Evolutionary conservation across 2,888 invertebrate species (phyloP), one percentile per base, ranked within the genome.

Genomic region (Gryllus longicercus): DNA sequence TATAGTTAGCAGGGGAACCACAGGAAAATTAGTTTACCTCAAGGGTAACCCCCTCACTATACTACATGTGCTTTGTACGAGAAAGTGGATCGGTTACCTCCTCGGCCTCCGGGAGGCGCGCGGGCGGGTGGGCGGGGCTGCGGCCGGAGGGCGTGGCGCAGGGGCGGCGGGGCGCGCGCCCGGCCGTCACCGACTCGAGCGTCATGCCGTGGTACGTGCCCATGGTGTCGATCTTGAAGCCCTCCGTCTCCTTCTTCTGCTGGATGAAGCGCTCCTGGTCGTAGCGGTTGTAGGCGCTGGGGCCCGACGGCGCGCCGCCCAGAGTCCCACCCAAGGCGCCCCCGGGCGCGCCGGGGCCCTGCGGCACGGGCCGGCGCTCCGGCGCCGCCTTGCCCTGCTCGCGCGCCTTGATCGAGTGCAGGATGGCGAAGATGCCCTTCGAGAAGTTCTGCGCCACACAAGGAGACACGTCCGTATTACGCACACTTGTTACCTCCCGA

Each of bases 141-240:
- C 38, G 38, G 0, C 38, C 38, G 4, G 38, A 38, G 38, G 38
- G 38, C 38, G 38, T 38, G 38, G 38, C 38, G 38, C 38, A 38
- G 4, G 38, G 38, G 63, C 63, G 63, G 16, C 63, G 63, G 16
- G 95, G 94, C 83, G 89, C 88, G 2, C 89, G 90, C 1, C 97
- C 98, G 86, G 98, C 98, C 2, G 98, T 98, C 86, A 98, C 98
- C 0, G 97, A 97, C 88, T 98, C 98, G 75, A 99, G 88, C 0
- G 98, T 96, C 96, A 98, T 96, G 79, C 99, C 99, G 86, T 98
- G 98, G 87, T 98, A 99, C 16, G 99, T 96, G 75, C 98, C 96
- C 94, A 96, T 96, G 2, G 98, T 98, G 88, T 99, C 98, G 86
- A 99, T 99, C 89, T 98, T 97, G 88, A 99, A 99, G 50, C 97